Evolutionary conservation across 1,140 invertebrate species (phyloP).

Genomic region (Zophobas atratus): DNA sequence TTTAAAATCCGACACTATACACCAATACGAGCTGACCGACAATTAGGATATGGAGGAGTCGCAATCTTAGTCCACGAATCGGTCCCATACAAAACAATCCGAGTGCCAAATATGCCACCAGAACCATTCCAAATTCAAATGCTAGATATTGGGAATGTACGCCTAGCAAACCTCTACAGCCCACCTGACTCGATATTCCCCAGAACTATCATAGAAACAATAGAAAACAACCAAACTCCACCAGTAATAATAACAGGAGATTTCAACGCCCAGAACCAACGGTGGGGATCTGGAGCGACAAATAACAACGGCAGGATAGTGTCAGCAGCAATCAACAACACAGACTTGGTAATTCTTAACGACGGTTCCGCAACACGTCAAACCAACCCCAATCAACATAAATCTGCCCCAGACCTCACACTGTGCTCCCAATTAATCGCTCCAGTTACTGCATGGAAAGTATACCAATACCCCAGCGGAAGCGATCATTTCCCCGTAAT

Average conservation of each 20-base stretch:
- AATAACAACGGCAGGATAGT: background rate
- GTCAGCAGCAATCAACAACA: background rate
- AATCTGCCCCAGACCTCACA: slow-evolving; percentile 32
- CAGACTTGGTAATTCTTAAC: slow-evolving; percentile 27
- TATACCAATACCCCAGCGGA: background rate
- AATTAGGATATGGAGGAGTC: too few relatives aligned
- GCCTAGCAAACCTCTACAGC: too few relatives aligned
- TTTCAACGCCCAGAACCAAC: background rate
- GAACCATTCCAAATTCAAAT: too few relatives aligned
- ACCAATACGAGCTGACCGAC: too few relatives aligned
- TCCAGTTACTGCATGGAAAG: background rate
- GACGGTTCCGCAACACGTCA: slow-evolving; percentile 9
- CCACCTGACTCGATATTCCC: too few relatives aligned
- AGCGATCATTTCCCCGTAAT: slow-evolving; percentile 30
- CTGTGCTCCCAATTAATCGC: background rate
- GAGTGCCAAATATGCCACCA: too few relatives aligned
- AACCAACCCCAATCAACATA: slow-evolving; percentile 29
- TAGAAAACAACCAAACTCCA: too few relatives aligned
- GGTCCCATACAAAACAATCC: too few relatives aligned
- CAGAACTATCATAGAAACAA: too few relatives aligned
- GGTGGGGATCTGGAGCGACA: background rate
- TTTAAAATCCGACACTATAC: too few relatives aligned
- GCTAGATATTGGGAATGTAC: too few relatives aligned
- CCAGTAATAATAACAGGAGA: background rate
- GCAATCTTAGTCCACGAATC: too few relatives aligned